Base-by-base conservation (phyloP, 2,113 vertebrate species). In the Cololabis saira region DNA sequence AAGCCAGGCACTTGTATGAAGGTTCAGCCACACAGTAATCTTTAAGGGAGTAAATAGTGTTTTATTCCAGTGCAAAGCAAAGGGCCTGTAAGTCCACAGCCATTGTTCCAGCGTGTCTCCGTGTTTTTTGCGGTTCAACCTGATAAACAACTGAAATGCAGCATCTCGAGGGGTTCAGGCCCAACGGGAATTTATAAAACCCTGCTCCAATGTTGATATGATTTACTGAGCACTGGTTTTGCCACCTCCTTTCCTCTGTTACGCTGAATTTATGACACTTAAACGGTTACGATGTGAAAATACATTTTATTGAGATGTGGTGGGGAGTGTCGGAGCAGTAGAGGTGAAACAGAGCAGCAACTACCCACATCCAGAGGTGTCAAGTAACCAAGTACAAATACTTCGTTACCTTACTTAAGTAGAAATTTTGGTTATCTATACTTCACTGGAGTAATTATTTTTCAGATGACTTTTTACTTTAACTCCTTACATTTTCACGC, bases 1-100 rank as follows among this genome's bases (percentile, higher is more conserved):
- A 76, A 85, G 53, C 68, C 76, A 76, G 75, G 70, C 79, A 87
- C 72, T 76, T 81, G 77, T 67, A 83, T 84, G 71, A 85, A 74
- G 71, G 73, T 76, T 72, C 67, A 80, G 61, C 52, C 24, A 3
- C 61, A 82, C 56, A 76, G 71, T 51, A 70, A 42, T 76, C 76
- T 84, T 71, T 72, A 77, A 57, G 67, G 52, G 61, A 40, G 64
- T 45, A 73, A 83, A 84, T 71, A 82, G 80, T 75, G 70, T 64
- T 86, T 85, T 82, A 83, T 86, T 81, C 74, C 56, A 83, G 84
- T 54, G 68, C 47, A 37, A 54, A 51, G 50, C 50, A 55, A 84
- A 70, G 55, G 86, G 69, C 67, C 45, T 8, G 16, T 27, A 17
- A 51, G 65, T 78, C 72, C 49, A 45, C 22, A 54, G 48, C 54